Percentiles rank a stretch among this genome's conserved stretches.
Conservation (phyloP, 1,140 invertebrate genomes). For the Drosophila nannoptera region DNA sequence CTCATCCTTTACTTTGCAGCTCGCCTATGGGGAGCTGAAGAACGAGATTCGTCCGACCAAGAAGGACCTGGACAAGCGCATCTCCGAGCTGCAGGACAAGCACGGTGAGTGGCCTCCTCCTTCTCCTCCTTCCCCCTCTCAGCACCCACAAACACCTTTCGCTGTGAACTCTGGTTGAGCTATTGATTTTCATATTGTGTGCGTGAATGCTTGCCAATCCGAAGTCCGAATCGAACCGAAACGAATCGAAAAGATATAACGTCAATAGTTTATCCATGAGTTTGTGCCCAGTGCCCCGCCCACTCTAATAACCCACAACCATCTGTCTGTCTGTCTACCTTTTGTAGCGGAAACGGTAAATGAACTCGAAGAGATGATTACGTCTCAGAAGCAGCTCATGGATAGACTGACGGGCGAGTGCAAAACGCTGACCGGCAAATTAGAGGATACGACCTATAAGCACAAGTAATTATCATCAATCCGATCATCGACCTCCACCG, state of each 20-base stretch:
- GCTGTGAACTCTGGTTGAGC: slow-evolving; percentile 80
- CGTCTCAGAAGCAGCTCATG: slow-evolving; percentile 92
- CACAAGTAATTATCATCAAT: slow-evolving; percentile 86
- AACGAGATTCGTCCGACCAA: slow-evolving; percentile 82
- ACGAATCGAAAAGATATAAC: slow-evolving; percentile 30
- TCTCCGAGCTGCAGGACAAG: slow-evolving; percentile 88
- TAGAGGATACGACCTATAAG: slow-evolving; percentile 89
- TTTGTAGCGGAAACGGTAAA: slow-evolving; percentile 88
- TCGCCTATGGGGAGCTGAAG: slow-evolving; percentile 80
- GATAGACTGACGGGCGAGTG: slow-evolving; percentile 91
- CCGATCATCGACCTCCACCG: too few relatives aligned
- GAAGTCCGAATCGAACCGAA: not conserved
- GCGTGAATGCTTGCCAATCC: slow-evolving; percentile 24
- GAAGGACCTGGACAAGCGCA: slow-evolving; percentile 85
- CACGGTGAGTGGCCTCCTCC: slow-evolving; percentile 82
- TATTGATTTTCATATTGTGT: slow-evolving; percentile 81
- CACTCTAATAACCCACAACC: slow-evolving; percentile 60
- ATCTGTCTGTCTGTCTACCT: slow-evolving; percentile 69
- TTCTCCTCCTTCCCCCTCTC: slow-evolving; percentile 2
- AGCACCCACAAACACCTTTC: slow-evolving; percentile 14
- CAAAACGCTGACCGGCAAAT: slow-evolving; percentile 89
- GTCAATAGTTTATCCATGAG: slow-evolving; percentile 85
- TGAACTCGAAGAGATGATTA: slow-evolving; percentile 91
- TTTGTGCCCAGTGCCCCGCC: slow-evolving; percentile 71
- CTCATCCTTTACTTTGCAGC: slow-evolving; percentile 38